phyloP scores from a whole-genome alignment of 2,797 vertebrate genomes.

The Macropus fuliginosus region DNA sequence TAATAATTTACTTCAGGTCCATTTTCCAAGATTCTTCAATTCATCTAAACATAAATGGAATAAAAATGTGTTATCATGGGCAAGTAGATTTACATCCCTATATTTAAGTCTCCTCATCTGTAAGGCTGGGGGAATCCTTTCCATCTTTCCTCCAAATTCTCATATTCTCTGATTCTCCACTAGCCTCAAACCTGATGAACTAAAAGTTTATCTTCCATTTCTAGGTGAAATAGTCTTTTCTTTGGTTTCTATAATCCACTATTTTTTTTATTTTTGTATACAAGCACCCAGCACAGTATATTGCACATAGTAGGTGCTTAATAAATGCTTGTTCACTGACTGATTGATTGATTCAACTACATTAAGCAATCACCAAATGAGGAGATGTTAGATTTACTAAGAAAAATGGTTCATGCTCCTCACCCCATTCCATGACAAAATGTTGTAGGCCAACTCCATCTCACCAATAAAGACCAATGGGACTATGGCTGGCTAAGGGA shows the following conservation, averaged over 20 bases:
- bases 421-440: background rate
- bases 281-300: background rate
- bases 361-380: background rate
- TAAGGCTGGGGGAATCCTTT: background rate
- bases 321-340: background rate
- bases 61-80: background rate
- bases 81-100: background rate
- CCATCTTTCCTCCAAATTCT: background rate
- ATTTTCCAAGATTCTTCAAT: background rate
- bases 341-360: background rate
- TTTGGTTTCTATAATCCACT: background rate
- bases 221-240: background rate
- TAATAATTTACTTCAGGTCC: background rate
- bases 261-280: background rate
- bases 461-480: background rate
- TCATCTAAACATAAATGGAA: background rate
- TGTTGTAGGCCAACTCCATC: background rate
- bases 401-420: background rate
- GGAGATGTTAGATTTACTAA: background rate
- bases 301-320: background rate
- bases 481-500: background rate
- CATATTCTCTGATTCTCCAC: background rate
- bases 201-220: background rate
- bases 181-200: background rate
- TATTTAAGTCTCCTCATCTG: background rate